Evolutionary conservation across 2,113 vertebrate genomes (phyloP), one percentile per base, ranked within the genome.

Genomic region (Cyprinodon variegatus): DNA sequence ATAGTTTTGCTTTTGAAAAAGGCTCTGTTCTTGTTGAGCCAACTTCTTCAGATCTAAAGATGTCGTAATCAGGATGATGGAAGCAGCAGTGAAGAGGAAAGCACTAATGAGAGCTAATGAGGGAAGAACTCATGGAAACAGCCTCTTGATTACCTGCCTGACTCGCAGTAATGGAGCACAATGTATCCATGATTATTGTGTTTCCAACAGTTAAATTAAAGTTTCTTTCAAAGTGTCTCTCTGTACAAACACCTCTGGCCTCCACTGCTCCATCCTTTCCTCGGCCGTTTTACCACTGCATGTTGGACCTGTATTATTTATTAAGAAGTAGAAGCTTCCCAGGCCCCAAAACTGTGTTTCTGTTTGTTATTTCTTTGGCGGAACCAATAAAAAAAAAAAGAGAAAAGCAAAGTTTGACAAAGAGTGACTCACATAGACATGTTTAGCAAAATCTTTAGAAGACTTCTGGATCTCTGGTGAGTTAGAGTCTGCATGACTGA

Each of bases 121-220:
- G 84, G 63, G 77, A 82, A 68, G 71, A 88, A 63, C 68, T 81
- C 70, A 67, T 69, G 79, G 83, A 86, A 90, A 79, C 83, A 88
- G 70, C 70, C 79, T 79, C 84, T 86, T 92, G 90, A 90, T 92
- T 90, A 87, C 83, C 70, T 86, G 71, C 79, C 84, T 87, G 79
- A 82, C 76, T 87, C 11, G 6, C 63, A 22, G 71, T 87, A 83
- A 83, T 84, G 78, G 84, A 79, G 83, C 75, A 86, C 45, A 85
- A 79, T 69, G 72, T 40, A 59, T 13, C 13, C 29, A 63, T 78
- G 74, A 89, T 88, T 86, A 78, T 68, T 78, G 65, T 60, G 79
- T 86, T 85, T 83, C 82, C 76, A 88, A 78, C 77, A 82, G 72
- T 64, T 61, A 68, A 84, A 87, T 65, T 82, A 61, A 50, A 76